These are phyloP conservation scores for Nilaparvata lugens DNA, from an alignment of 1,140 invertebrate genomes.

Conservation along the genomic window DNA sequence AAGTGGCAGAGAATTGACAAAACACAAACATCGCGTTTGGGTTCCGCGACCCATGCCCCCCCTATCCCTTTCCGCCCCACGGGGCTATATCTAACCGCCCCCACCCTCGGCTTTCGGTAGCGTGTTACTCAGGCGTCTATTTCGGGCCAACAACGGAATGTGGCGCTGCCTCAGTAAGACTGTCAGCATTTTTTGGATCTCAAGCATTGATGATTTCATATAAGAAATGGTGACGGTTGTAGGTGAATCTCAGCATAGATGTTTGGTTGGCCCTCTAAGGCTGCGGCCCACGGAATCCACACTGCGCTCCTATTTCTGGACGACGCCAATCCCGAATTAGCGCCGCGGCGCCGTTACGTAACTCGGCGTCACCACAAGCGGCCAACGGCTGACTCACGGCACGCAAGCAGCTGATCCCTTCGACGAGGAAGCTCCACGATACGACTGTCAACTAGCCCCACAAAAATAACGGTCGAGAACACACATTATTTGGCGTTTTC, in stretches of 20 bases:
- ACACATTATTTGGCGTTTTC: neutral
- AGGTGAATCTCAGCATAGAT: no score
- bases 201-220: no score
- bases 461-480: neutral
- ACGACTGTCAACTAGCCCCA: neutral
- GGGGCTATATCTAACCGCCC: neutral
- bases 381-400: no score
- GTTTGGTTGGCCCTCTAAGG: neutral
- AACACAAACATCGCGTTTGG: no score
- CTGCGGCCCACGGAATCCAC: constrained; percentile 3
- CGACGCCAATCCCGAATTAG: neutral
- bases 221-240: no score
- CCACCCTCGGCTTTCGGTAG: neutral
- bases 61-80: no score
- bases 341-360: neutral
- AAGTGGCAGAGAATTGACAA: no score
- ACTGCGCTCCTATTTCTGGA: neutral
- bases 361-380: neutral
- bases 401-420: no score
- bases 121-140: neutral
- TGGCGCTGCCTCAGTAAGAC: no score
- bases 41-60: no score
- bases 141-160: neutral
- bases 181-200: neutral
- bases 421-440: neutral